phyloP scores from a whole-genome alignment of 64 coral and sea anemone species.

The Pocillopora damicornis region DNA sequence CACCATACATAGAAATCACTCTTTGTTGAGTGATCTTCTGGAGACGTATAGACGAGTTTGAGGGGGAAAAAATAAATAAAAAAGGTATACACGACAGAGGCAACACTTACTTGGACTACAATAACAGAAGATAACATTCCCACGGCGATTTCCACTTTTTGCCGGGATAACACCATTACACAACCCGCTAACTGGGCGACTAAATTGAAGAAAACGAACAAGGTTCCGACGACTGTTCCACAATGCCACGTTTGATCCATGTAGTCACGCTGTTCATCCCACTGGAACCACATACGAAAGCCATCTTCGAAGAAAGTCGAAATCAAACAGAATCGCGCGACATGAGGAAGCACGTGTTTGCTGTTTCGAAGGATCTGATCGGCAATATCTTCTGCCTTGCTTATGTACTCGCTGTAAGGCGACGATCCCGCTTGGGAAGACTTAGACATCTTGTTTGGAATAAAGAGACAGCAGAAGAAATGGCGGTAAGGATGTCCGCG shows the following conservation, averaged over 20 bases:
- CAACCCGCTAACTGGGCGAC: constrained; percentile 89
- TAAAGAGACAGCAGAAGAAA: background rate
- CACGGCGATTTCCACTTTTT: constrained; percentile 97
- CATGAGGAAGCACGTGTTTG: constrained; percentile 90
- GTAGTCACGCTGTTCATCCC: constrained; percentile 98
- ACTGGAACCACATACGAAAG: constrained; percentile 99
- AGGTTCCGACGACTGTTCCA: constrained; percentile 60
- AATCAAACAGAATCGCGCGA: constrained; percentile 94
- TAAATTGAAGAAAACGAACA: constrained; percentile 95
- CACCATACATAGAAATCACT: too few relatives aligned
- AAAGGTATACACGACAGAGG: background rate
- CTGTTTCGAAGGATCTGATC: constrained; percentile 95
- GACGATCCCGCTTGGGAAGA: constrained; percentile 57
- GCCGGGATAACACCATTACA: constrained; percentile 89
- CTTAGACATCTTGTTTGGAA: constrained; percentile 33
- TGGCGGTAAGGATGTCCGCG: constrained; percentile 50
- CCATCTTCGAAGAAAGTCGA: constrained; percentile 99
- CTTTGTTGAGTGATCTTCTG: too few relatives aligned
- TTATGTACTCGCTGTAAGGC: constrained; percentile 85
- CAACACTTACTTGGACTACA: constrained; percentile 68
- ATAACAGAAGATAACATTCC: constrained; percentile 86
- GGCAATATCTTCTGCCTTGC: constrained; percentile 93
- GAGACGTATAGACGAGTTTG: too few relatives aligned
- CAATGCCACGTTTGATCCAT: constrained; percentile 99
- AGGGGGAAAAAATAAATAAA: background rate